Base-by-base conservation (phyloP, 2,797 vertebrate genomes). In the Numenius phaeopus region DNA sequence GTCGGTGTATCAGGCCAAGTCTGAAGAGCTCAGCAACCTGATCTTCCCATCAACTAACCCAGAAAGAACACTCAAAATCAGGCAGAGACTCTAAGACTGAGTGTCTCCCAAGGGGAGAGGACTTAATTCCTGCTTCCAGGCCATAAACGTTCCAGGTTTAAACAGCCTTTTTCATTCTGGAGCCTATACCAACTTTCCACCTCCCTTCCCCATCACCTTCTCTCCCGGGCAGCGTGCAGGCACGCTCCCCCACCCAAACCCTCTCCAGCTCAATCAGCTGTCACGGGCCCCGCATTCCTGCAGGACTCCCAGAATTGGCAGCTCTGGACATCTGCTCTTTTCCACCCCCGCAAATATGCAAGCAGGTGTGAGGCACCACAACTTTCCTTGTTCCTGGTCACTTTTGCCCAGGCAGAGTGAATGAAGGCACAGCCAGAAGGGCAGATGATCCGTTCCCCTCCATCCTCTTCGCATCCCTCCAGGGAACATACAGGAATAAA, bases 311-410 rank as follows among this genome's bases (percentile, higher is more conserved):
- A 94, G 84, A 94, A 77, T 1, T 83, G 76, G 91, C 92, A 95
- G 93, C 79, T 81, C 90, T 95, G 78, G 91, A 94, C 97, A 97
- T 96, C 97, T 98, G 97, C 94, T 97, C 81, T 90, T 92, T 94
- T 96, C 91, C 88, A 87, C 93, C 95, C 97, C 93, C 95, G 1
- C 97, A 98, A 97, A 86, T 86, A 97, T 97, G 96, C 90, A 91
- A 97, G 96, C 97, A 98, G 97, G 97, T 98, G 97, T 79, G 79
- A 92, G 83, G 54, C 84, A 94, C 79, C 80, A 89, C 55, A 24
- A 62, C 78, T 87, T 80, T 39, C 70, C 76, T 96, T 69, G 80
- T 67, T 87, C 89, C 61, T 80, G 42, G 50, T 16, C 50, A 67
- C 91, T 93, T 54, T 29, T n/a, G 62, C 65, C 39, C 85, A 14